A percentile compares a stretch with the other conserved stretches of the same genome.
Evolutionary conservation across 2,113 vertebrate genomes (phyloP).

Genomic region (Amphiprion percula): DNA sequence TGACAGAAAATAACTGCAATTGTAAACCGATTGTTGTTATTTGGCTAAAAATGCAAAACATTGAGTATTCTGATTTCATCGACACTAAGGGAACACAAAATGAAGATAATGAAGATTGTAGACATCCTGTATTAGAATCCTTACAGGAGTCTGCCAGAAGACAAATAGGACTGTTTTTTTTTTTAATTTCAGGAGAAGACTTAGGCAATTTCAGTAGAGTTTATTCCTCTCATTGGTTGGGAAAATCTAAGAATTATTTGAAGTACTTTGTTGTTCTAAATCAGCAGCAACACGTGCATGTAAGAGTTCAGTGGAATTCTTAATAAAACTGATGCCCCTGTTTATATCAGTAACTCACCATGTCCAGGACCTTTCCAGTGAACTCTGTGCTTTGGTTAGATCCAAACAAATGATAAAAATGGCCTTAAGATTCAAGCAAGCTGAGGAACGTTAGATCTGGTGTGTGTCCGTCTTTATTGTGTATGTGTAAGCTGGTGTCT

Average conservation of each 20-base stretch:
- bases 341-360: constrained; percentile 56
- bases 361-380: constrained; percentile 50
- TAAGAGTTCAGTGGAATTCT: constrained; percentile 29
- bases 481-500: constrained; percentile 14
- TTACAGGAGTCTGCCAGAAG: too few species aligned
- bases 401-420: constrained; percentile 66
- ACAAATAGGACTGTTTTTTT: too few species aligned
- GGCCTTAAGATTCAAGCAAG: constrained; percentile 23
- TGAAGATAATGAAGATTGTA: too few species aligned
- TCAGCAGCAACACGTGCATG: constrained; percentile 12
- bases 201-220: background rate
- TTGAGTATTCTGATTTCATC: too few species aligned
- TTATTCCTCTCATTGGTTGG: constrained; percentile 21
- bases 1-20: too few species aligned
- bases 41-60: too few species aligned
- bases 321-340: constrained; percentile 28
- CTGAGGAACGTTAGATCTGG: background rate
- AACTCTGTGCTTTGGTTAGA: constrained; percentile 52
- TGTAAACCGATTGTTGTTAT: too few species aligned
- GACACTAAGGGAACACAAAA: too few species aligned
- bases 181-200: background rate
- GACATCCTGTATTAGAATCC: too few species aligned
- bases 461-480: constrained; percentile 36
- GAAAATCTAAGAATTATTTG: constrained; percentile 28
- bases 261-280: constrained; percentile 35